Conservation (phyloP, 2,113 vertebrate species). For the Miniopterus natalensis region DNA sequence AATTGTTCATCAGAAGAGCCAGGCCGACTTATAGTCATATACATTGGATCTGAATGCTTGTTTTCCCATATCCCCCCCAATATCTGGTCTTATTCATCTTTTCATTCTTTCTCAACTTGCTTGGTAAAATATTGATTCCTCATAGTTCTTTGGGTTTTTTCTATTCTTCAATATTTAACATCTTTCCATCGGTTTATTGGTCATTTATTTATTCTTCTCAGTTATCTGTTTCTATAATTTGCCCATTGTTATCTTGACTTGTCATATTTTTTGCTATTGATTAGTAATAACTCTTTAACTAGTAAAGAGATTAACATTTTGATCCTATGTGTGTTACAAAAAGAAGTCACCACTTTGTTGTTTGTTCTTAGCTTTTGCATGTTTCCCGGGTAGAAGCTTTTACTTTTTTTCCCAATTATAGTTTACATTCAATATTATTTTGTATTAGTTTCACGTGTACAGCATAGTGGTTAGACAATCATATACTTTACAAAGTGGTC, state of each 20-base stretch:
- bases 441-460: background rate
- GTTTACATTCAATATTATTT: background rate
- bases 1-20: background rate
- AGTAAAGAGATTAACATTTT: conserved; percentile 35
- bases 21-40: background rate
- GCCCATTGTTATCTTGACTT: background rate
- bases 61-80: background rate
- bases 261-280: background rate
- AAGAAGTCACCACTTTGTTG: conserved; percentile 22
- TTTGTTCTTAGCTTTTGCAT: conserved; percentile 1
- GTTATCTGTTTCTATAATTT: conserved; percentile 22
- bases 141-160: background rate
- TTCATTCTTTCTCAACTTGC: conserved; percentile 30
- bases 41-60: background rate
- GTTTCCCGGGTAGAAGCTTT: background rate
- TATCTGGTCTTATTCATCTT: background rate
- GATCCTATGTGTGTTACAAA: background rate
- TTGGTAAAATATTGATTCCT: background rate
- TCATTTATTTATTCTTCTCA: conserved; percentile 23
- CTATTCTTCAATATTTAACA: conserved; percentile 2
- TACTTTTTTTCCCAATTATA: background rate
- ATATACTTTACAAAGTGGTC: background rate
- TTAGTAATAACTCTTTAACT: background rate
- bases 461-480: background rate
- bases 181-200: background rate